Evolutionary conservation across 2,113 vertebrate species (phyloP), one percentile per base, ranked within the genome.

Genomic region (Turdus rufiventris): DNA sequence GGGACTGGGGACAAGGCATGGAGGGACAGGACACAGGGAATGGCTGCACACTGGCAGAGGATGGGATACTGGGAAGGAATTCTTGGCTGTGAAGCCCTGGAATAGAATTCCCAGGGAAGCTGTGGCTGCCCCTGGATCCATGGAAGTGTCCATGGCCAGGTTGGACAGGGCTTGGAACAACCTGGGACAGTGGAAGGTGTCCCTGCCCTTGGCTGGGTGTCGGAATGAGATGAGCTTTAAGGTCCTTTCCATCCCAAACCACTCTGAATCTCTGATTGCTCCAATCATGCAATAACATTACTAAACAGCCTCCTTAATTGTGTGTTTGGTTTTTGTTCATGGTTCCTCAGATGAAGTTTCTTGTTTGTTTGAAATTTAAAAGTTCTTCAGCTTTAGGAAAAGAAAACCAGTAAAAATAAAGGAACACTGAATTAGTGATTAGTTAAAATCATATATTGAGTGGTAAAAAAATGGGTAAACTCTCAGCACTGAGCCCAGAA

Each of bases 131-230:
- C 19, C 48, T 79, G 65, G 29, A 4, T 3, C 11, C 19, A 40
- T 79, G 65, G 29, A 3, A 63, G 11, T 48, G 57, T 10, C 42
- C 66, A 63, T 42, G 31, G 26, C 25, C 85, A 72, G 58, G 18
- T 0, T 50, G 43, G 66, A 79, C 0, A 0, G 26, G 14, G 43
- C 4, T 72, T 57, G 26, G 51, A 73, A 0, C 18, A 58, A 0
- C 12, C 9, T 80, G 67, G 58, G 31, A 2, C 0, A 13, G 15
- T 14, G 68, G 43, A 1, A 66, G 33, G 1, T 38, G 51, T 24
- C 60, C 51, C 36, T 58, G 33, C 12, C 26, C 43, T n/a, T 26
- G 36, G 21, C 36, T 36, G 18, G 11, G 31, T 0, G 0, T 13
- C 15, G 24, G 23, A 1, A 40, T 2, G 0, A 2, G 19, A 25